A percentile compares a stretch with the other conserved stretches of the same genome.
Evolutionary conservation across 1,140 invertebrate genomes (phyloP).

Genomic region (Bombus vancouverensis): DNA sequence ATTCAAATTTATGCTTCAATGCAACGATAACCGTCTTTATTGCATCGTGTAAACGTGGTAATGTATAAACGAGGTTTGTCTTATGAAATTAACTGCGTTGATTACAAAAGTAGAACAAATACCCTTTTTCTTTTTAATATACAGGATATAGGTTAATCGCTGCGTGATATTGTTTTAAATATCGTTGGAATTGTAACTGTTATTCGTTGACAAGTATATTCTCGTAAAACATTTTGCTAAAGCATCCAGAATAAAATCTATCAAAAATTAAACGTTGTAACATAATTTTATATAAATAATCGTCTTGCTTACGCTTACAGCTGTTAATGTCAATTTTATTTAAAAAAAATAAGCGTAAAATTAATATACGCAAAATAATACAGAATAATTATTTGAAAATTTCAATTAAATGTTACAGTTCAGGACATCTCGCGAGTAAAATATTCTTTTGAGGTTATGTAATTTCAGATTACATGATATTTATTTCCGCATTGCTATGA

Average conservation of each 20-base stretch:
- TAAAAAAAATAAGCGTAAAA: background rate
- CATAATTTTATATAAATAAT: no score
- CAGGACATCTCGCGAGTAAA: no score
- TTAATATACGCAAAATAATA: background rate
- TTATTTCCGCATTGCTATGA: background rate
- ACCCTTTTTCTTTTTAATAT: background rate
- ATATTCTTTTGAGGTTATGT: background rate
- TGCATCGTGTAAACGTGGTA: background rate
- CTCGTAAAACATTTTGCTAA: no score
- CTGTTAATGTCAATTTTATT: background rate
- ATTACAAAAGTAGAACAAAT: background rate
- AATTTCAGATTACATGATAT: background rate
- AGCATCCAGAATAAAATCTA: no score
- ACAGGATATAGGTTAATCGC: background rate
- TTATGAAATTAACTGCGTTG: background rate
- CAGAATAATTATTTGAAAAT: background rate
- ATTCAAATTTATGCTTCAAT: background rate
- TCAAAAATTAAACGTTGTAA: no score
- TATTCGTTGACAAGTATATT: background rate
- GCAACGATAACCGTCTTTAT: background rate
- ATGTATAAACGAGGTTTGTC: background rate
- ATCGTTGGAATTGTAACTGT: background rate
- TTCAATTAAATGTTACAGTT: background rate
- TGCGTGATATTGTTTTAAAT: background rate
- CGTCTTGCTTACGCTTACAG: background rate